phyloP scores from a whole-genome alignment of 2,888 invertebrate genomes.

The Matsumyia berberina region DNA sequence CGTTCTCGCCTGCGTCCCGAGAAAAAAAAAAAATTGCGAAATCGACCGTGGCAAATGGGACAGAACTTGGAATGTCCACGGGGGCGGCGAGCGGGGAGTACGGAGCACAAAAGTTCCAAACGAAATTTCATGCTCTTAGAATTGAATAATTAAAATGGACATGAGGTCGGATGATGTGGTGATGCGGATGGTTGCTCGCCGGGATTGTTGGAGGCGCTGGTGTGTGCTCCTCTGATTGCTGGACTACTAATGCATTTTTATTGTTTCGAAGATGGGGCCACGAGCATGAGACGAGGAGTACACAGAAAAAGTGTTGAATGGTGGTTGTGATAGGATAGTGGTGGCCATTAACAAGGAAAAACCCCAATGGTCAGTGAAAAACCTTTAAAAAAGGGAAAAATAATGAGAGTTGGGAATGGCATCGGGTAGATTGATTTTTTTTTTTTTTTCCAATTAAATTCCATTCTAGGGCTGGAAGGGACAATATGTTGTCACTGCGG shows the following conservation, averaged over 20 bases:
- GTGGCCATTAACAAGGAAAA: too few species aligned
- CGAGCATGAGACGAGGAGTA: slow-evolving; percentile 10
- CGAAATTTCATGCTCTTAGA: slow-evolving; percentile 68
- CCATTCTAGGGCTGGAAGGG: background rate
- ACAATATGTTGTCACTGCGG: background rate
- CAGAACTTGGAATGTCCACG: background rate
- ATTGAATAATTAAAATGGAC: slow-evolving; percentile 76
- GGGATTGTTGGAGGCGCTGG: slow-evolving; percentile 27
- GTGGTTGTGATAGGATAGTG: background rate
- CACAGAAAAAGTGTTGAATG: slow-evolving; percentile 20
- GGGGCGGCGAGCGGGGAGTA: background rate
- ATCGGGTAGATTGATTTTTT: too few species aligned
- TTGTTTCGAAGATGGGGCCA: slow-evolving; percentile 53
- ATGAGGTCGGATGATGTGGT: slow-evolving; percentile 71
- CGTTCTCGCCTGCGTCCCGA: slow-evolving; percentile 41
- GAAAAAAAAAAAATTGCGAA: slow-evolving; percentile 24
- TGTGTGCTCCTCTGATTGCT: slow-evolving; percentile 46
- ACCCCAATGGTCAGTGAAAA: too few species aligned
- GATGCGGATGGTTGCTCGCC: slow-evolving; percentile 42
- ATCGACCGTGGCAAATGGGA: slow-evolving; percentile 10
- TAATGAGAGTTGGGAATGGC: too few species aligned
- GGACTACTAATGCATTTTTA: slow-evolving; percentile 69
- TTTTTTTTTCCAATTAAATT: background rate
- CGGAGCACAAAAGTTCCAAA: slow-evolving; percentile 46
- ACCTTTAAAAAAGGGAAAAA: too few species aligned